These are phyloP conservation scores for Marcusenius ussheri DNA, from an alignment of 2,113 vertebrate species.

Conservation along the genomic window DNA sequence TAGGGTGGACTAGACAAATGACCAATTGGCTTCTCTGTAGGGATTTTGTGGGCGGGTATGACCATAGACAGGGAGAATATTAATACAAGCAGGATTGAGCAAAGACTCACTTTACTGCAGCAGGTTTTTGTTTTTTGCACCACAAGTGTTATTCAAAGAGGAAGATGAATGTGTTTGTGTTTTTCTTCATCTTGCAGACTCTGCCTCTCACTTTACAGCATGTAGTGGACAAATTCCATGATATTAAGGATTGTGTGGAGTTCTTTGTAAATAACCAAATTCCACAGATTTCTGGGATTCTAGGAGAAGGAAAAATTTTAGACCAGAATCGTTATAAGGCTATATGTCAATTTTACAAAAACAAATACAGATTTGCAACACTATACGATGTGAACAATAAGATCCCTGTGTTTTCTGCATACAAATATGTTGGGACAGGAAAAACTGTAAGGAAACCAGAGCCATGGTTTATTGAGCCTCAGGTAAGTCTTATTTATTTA, in stretches of 20 bases:
- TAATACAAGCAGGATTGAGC: too few relatives aligned
- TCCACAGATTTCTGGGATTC: conserved; percentile 23
- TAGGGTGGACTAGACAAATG: too few relatives aligned
- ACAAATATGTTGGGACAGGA: not conserved
- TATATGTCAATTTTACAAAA: conserved; percentile 31
- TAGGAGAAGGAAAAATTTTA: conserved; percentile 2
- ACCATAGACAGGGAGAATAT: too few relatives aligned
- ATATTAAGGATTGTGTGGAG: not conserved
- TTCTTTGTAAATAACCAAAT: conserved; percentile 18
- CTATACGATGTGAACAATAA: conserved; percentile 32
- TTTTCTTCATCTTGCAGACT: not conserved
- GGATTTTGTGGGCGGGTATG: too few relatives aligned
- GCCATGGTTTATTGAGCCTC: conserved; percentile 25
- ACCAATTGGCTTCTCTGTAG: too few relatives aligned
- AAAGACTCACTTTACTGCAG: too few relatives aligned
- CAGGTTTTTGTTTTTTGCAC: not conserved
- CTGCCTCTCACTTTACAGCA: not conserved
- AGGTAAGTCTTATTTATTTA: conserved; percentile 19
- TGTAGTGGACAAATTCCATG: conserved; percentile 5
- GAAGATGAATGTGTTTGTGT: not conserved
- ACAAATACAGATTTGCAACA: conserved; percentile 25
- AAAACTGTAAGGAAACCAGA: rapidly evolving
- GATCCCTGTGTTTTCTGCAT: conserved; percentile 47
- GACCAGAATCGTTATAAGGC: conserved; percentile 32
- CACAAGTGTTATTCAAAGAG: not conserved